Conservation (phyloP, 2,888 invertebrate genomes). For the Bursaphelenchus okinawaensis region DNA sequence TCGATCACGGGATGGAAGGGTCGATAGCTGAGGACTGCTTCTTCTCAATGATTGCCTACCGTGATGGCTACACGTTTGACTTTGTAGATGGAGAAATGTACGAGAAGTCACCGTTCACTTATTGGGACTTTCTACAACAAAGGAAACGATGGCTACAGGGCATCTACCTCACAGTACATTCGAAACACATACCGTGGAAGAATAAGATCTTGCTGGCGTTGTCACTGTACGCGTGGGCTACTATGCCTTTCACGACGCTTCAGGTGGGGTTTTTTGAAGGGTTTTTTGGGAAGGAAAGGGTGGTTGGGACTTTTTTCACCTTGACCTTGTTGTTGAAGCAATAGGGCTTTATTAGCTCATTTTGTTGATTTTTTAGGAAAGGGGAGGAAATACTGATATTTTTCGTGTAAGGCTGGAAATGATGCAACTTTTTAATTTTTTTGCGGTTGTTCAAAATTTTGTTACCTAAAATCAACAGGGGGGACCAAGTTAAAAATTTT, state of each 20-base stretch:
- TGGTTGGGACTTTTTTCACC: background rate
- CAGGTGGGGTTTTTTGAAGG: slow-evolving; percentile 65
- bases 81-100: slow-evolving; percentile 98
- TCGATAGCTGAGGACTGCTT: slow-evolving; percentile 96
- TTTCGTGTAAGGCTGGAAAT: too few relatives aligned
- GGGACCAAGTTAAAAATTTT: too few relatives aligned
- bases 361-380: too few relatives aligned
- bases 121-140: slow-evolving; percentile 91
- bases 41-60: slow-evolving; percentile 89
- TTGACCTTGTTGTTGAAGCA: background rate
- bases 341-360: too few relatives aligned
- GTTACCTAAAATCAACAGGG: too few relatives aligned
- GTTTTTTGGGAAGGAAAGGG: background rate
- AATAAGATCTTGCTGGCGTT: slow-evolving; percentile 68
- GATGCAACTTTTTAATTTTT: too few relatives aligned
- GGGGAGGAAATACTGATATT: too few relatives aligned
- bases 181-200: slow-evolving; percentile 45
- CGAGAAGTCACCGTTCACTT: slow-evolving; percentile 91
- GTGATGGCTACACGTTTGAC: slow-evolving; percentile 82
- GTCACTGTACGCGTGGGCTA: slow-evolving; percentile 91
- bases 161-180: slow-evolving; percentile 61
- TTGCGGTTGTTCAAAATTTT: too few relatives aligned
- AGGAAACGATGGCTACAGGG: slow-evolving; percentile 83
- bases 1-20: slow-evolving; percentile 91
- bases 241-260: slow-evolving; percentile 82